Conservation (phyloP, 1,140 invertebrate species). For the Penaeus vannamei region DNA sequence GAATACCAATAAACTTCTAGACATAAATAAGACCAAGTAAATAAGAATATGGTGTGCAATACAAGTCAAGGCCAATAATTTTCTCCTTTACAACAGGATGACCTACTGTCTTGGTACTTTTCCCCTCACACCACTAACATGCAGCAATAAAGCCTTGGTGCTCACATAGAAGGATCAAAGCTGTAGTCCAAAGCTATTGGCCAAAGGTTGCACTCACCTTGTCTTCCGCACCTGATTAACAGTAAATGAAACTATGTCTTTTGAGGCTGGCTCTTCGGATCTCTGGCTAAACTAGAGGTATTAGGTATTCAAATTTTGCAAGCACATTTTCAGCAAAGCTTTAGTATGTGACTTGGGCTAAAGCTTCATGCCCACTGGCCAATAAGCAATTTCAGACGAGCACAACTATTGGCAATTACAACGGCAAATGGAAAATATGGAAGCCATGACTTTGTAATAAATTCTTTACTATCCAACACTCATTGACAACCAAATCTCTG, state of each 20-base stretch:
- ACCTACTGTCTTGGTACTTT: too few species aligned
- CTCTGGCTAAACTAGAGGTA: background rate
- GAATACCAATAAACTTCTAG: too few species aligned
- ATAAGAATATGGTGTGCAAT: too few species aligned
- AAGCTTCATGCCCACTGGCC: conserved; percentile 34
- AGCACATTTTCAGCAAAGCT: conserved; percentile 34
- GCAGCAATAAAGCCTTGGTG: conserved; percentile 35
- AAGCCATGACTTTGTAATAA: conserved; percentile 51
- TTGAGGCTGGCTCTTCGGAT: conserved; percentile 23
- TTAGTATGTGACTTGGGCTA: conserved; percentile 30
- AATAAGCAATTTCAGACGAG: conserved; percentile 22
- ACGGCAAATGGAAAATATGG: conserved; percentile 40
- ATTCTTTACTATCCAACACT: conserved; percentile 45
- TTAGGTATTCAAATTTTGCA: conserved; percentile 25
- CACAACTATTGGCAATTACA: conserved; percentile 46
- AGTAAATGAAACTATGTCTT: background rate
- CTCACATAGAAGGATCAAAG: conserved; percentile 31
- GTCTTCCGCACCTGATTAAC: background rate
- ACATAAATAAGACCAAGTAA: too few species aligned
- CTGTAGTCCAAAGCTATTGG: conserved; percentile 28
- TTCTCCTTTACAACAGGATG: too few species aligned
- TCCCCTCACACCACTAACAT: conserved; percentile 14
- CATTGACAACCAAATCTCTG: conserved; percentile 37
- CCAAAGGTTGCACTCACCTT: conserved; percentile 37
- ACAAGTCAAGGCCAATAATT: too few species aligned